Conservation (phyloP, 2,113 vertebrate genomes). For the Coreoperca whiteheadi region DNA sequence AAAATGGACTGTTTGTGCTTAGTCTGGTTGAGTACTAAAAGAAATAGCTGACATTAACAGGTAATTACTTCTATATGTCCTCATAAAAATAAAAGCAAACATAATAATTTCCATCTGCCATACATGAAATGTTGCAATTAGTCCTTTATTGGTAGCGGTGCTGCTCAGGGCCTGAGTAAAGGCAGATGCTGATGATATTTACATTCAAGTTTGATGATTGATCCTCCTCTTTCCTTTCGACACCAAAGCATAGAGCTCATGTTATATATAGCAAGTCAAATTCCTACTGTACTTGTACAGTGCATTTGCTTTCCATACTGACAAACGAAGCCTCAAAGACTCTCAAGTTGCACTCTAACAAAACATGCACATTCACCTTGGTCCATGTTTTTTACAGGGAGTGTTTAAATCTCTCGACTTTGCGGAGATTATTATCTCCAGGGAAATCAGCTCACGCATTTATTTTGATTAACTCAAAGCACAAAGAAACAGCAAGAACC, state of each 20-base stretch:
- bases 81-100: constrained; percentile 51
- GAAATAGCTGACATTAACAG: constrained; percentile 32
- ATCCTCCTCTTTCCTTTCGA: neutral
- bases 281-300: neutral
- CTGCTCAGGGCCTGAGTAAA: neutral
- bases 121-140: constrained; percentile 29
- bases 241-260: neutral
- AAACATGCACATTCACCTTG: constrained; percentile 35
- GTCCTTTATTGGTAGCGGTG: neutral
- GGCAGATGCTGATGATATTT: neutral
- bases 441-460: constrained; percentile 48
- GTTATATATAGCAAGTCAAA: neutral
- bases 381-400: neutral
- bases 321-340: neutral
- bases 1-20: constrained; percentile 6
- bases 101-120: constrained; percentile 51
- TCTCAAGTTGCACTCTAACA: constrained; percentile 26
- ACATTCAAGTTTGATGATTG: constrained; percentile 4
- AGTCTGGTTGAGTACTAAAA: constrained; percentile 25
- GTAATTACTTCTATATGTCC: constrained; percentile 50
- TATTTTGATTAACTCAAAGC: constrained; percentile 52
- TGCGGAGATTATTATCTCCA: constrained; percentile 40
- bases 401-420: constrained; percentile 28
- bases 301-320: neutral
- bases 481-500: constrained; percentile 37